Conservation (phyloP, 1,140 invertebrate genomes). For the Rhizoglyphus robini region DNA sequence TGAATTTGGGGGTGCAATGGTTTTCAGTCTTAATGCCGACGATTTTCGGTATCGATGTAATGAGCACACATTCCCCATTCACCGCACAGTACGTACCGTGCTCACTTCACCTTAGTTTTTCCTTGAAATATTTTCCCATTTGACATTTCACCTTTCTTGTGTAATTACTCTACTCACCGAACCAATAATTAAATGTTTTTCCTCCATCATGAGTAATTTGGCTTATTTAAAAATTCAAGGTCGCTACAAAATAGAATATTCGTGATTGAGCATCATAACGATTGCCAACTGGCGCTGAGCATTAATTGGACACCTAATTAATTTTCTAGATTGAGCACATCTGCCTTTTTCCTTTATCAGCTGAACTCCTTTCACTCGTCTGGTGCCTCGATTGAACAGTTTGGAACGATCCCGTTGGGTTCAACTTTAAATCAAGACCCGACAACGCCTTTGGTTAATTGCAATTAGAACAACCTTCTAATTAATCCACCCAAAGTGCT, state of each 20-base stretch:
- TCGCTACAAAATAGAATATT: slow-evolving; percentile 3
- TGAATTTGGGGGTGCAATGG: slow-evolving; percentile 29
- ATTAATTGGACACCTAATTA: slow-evolving; percentile 6
- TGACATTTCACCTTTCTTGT: no score
- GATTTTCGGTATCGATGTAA: slow-evolving; percentile 22
- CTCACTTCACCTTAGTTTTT: background rate
- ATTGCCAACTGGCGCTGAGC: background rate
- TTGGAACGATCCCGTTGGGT: background rate
- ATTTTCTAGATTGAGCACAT: background rate
- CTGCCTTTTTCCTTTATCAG: no score
- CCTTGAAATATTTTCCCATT: no score
- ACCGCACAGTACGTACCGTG: background rate
- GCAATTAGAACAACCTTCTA: background rate
- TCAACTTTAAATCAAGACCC: background rate
- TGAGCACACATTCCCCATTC: background rate
- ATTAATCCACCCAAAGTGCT: slow-evolving; percentile 8
- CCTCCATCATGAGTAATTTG: no score
- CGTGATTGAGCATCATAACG: background rate
- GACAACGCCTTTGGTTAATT: background rate
- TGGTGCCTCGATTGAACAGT: background rate
- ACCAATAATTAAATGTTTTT: no score
- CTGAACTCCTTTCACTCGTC: no score
- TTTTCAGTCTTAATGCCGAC: slow-evolving; percentile 28
- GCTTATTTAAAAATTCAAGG: slow-evolving; percentile 12
- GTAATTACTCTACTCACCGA: no score